A percentile compares a stretch with the other conserved stretches of the same genome.
Conservation (phyloP, 2,888 invertebrate species). For the Apamea crenata region DNA sequence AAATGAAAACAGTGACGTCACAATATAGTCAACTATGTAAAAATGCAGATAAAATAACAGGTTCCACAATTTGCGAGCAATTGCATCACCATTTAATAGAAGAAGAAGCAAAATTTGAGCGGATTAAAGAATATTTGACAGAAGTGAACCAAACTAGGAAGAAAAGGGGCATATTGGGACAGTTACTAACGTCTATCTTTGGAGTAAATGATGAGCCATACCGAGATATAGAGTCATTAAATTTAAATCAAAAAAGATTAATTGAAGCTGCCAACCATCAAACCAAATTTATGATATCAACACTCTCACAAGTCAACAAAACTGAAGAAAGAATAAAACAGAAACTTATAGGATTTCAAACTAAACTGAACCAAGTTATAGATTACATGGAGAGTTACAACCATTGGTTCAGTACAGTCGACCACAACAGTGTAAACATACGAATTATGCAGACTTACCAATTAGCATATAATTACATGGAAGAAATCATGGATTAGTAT, state of each 20-base stretch:
- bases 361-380: background rate
- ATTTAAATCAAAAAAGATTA: no score
- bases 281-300: no score
- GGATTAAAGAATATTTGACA: slow-evolving; percentile 11
- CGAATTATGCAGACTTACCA: no score
- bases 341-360: slow-evolving; percentile 15
- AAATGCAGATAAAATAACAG: background rate
- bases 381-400: slow-evolving; percentile 4
- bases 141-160: slow-evolving; percentile 10
- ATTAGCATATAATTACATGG: no score
- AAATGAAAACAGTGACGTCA: background rate
- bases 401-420: background rate
- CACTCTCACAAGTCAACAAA: background rate
- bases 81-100: slow-evolving; percentile 16
- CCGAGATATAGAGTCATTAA: no score
- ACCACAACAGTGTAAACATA: background rate
- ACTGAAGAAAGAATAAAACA: slow-evolving; percentile 11
- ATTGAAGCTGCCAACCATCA: no score
- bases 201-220: no score
- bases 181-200: no score
- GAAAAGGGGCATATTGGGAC: slow-evolving; percentile 2
- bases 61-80: slow-evolving; percentile 2
- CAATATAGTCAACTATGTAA: slow-evolving; percentile 3
- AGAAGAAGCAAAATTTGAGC: slow-evolving; percentile 3
- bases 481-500: no score